Percentiles rank a stretch among this genome's conserved stretches.
Evolutionary conservation across 2,888 invertebrate species (phyloP).

Genomic region (Meganola albula): DNA sequence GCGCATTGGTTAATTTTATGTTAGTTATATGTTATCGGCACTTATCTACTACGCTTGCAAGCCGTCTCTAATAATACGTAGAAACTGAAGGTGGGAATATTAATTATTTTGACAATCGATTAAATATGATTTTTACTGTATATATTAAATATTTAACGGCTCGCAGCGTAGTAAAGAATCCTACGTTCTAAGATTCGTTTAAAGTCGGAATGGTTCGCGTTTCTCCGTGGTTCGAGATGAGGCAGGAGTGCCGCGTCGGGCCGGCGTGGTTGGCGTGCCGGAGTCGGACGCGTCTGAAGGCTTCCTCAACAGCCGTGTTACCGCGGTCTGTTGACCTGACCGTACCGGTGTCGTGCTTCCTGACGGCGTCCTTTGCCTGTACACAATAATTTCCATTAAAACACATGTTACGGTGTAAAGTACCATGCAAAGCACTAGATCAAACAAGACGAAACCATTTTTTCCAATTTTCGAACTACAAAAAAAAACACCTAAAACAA

Average conservation of each 20-base stretch:
- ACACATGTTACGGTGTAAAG: slow-evolving; percentile 4
- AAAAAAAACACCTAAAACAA: slow-evolving; percentile 26
- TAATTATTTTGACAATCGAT: slow-evolving; percentile 29
- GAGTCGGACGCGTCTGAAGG: slow-evolving; percentile 84
- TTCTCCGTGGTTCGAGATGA: slow-evolving; percentile 69
- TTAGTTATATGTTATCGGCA: slow-evolving; percentile 60
- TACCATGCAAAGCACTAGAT: slow-evolving; percentile 32
- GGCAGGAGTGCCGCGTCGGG: slow-evolving; percentile 60
- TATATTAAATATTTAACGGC: slow-evolving; percentile 40
- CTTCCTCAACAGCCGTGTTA: slow-evolving; percentile 80
- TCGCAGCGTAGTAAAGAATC: slow-evolving; percentile 35
- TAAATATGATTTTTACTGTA: slow-evolving; percentile 27
- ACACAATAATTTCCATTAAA: slow-evolving; percentile 16
- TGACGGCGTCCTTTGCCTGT: slow-evolving; percentile 86
- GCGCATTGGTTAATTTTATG: slow-evolving; percentile 66
- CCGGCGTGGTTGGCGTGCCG: slow-evolving; percentile 69
- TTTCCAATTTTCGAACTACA: slow-evolving; percentile 10
- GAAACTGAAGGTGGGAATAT: slow-evolving; percentile 26
- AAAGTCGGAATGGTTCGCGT: slow-evolving; percentile 87
- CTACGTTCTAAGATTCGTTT: slow-evolving; percentile 45
- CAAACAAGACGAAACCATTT: slow-evolving; percentile 18
- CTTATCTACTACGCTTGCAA: slow-evolving; percentile 38
- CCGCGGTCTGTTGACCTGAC: slow-evolving; percentile 79
- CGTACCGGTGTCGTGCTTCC: slow-evolving; percentile 85
- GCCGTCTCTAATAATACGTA: slow-evolving; percentile 39